These are phyloP conservation scores for Mionectes macconnelli DNA, from an alignment of 2,113 vertebrate species.

Conservation along the genomic window DNA sequence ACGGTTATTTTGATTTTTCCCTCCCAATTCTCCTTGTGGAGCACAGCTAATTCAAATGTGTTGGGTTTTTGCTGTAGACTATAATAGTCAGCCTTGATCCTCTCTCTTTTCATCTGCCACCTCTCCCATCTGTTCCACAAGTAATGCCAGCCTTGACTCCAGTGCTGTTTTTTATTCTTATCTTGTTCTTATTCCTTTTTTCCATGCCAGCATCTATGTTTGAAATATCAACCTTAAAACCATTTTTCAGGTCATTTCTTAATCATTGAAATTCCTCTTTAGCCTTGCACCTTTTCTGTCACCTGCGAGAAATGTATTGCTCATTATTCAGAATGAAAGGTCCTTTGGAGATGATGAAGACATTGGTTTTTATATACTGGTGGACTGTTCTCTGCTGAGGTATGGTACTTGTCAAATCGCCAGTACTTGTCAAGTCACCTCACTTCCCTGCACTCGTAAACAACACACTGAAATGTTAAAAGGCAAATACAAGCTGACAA, in stretches of 20 bases:
- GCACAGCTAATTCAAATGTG: not conserved
- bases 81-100: not conserved
- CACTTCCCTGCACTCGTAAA: not conserved
- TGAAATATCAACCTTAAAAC: conserved; percentile 1
- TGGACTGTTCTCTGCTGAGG: not conserved
- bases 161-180: not conserved
- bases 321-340: not conserved
- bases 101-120: not conserved
- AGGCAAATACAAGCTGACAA: not conserved
- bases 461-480: not conserved
- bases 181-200: not conserved
- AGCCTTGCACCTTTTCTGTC: not conserved
- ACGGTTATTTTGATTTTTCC: not conserved
- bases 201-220: not conserved
- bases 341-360: not conserved
- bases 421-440: not conserved
- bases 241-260: conserved; percentile 1
- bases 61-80: not conserved
- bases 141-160: conserved; percentile 25
- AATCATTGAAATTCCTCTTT: not conserved
- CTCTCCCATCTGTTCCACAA: conserved; percentile 25
- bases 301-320: not conserved
- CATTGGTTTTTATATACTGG: not conserved
- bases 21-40: not conserved
- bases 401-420: not conserved